Conservation (phyloP, 2,888 invertebrate species). For the Noctua comes region DNA sequence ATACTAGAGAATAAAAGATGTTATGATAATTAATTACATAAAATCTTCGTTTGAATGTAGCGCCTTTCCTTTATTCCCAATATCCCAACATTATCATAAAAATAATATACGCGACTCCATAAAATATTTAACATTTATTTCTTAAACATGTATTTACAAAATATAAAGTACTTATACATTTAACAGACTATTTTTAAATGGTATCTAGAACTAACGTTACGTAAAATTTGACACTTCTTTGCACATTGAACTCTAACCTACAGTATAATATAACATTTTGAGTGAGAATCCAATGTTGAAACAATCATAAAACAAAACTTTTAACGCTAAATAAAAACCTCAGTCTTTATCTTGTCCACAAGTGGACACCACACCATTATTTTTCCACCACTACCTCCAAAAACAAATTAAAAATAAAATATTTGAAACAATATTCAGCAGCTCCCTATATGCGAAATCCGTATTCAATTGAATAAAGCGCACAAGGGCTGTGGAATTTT, state of each 20-base stretch:
- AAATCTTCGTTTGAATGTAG: slow-evolving; percentile 85
- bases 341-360: slow-evolving; percentile 75
- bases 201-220: slow-evolving; percentile 64
- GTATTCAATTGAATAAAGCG: slow-evolving; percentile 25
- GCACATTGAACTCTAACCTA: slow-evolving; percentile 61
- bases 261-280: slow-evolving; percentile 24
- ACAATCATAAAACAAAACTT: slow-evolving; percentile 52
- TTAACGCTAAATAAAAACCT: slow-evolving; percentile 73
- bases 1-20: slow-evolving; percentile 91
- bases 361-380: slow-evolving; percentile 57
- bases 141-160: slow-evolving; percentile 76
- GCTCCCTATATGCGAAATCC: slow-evolving; percentile 26
- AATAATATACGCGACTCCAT: slow-evolving; percentile 56
- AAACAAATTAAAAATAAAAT: slow-evolving; percentile 40
- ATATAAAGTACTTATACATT: slow-evolving; percentile 68
- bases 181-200: slow-evolving; percentile 64
- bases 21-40: slow-evolving; percentile 90
- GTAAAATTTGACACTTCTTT: slow-evolving; percentile 70
- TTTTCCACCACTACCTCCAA: slow-evolving; percentile 49
- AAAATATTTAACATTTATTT: slow-evolving; percentile 77
- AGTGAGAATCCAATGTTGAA: slow-evolving; percentile 57
- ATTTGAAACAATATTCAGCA: slow-evolving; percentile 51
- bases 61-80: slow-evolving; percentile 75
- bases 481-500: slow-evolving; percentile 41
- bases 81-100: neutral